A percentile compares a stretch with the other conserved stretches of the same genome.
Evolutionary conservation across 2,113 vertebrate genomes (phyloP).

Genomic region (Egretta garzetta): DNA sequence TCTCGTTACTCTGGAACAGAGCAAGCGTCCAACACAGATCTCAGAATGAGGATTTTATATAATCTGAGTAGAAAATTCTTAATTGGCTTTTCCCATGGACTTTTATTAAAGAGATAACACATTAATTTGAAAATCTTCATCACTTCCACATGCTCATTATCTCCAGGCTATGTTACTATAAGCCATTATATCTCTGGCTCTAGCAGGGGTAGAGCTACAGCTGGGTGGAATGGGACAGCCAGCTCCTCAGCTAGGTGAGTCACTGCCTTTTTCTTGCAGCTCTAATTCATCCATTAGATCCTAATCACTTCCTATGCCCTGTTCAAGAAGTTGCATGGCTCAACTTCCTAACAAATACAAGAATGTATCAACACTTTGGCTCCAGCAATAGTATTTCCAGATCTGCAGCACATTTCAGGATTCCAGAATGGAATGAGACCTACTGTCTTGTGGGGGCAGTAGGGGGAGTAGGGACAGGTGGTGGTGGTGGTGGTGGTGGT

Average conservation of each 20-base stretch:
- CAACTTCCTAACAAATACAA: not conserved
- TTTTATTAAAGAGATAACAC: not conserved
- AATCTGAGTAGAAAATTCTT: not conserved
- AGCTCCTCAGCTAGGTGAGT: not conserved
- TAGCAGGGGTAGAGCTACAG: not conserved
- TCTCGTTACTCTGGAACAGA: not conserved
- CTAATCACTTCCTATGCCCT: not conserved
- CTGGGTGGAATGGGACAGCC: not conserved
- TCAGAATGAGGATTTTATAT: not conserved
- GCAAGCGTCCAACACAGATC: not conserved
- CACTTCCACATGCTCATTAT: not conserved
- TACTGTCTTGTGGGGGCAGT: not conserved
- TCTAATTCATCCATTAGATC: not conserved
- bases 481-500: not conserved
- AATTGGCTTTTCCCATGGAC: not conserved
- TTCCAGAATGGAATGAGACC: not conserved
- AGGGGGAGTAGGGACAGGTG: accelerated
- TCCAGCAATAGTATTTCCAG: not conserved
- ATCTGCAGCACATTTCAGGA: not conserved
- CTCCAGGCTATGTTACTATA: not conserved
- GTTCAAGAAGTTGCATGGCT: not conserved
- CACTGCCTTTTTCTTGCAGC: not conserved
- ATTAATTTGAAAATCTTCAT: not conserved
- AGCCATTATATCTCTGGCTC: not conserved
- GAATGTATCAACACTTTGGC: not conserved